Evolutionary conservation across 37 sponge, comb jelly and placozoan genomes (phyloP).

Genomic region (Halichondria panicea): DNA sequence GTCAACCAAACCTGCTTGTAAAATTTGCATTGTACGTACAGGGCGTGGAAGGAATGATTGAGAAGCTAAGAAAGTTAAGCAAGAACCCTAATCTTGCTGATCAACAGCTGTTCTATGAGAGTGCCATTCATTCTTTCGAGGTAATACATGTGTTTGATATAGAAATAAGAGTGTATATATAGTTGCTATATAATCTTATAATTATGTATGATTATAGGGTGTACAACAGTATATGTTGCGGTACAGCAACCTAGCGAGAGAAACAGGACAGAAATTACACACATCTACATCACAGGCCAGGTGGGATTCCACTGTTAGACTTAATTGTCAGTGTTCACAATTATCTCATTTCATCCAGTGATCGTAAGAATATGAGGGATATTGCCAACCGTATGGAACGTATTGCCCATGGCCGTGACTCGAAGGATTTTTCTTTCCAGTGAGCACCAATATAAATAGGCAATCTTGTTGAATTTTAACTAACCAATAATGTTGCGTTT

Average conservation of each 20-base stretch:
- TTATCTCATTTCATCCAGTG: background rate
- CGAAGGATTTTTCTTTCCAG: slow-evolving; percentile 9
- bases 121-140: slow-evolving; percentile 43
- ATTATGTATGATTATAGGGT: slow-evolving; percentile 20
- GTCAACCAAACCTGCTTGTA: background rate
- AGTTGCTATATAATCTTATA: background rate
- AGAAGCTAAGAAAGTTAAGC: background rate
- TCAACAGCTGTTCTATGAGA: slow-evolving; percentile 25
- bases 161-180: background rate
- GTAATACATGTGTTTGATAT: slow-evolving; percentile 1
- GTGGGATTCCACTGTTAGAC: background rate
- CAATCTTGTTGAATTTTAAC: background rate
- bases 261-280: slow-evolving; percentile 18
- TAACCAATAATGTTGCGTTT: no score
- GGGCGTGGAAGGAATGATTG: slow-evolving; percentile 35
- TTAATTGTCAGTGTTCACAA: background rate
- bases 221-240: slow-evolving; percentile 33
- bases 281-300: slow-evolving; percentile 4
- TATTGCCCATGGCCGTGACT: slow-evolving; percentile 3
- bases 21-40: no score
- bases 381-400: slow-evolving; percentile 14
- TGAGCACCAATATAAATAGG: background rate
- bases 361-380: slow-evolving; percentile 23
- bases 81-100: background rate
- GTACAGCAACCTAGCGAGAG: slow-evolving; percentile 17